phyloP scores from a whole-genome alignment of 2,797 vertebrate species.

The Allobates femoralis region DNA sequence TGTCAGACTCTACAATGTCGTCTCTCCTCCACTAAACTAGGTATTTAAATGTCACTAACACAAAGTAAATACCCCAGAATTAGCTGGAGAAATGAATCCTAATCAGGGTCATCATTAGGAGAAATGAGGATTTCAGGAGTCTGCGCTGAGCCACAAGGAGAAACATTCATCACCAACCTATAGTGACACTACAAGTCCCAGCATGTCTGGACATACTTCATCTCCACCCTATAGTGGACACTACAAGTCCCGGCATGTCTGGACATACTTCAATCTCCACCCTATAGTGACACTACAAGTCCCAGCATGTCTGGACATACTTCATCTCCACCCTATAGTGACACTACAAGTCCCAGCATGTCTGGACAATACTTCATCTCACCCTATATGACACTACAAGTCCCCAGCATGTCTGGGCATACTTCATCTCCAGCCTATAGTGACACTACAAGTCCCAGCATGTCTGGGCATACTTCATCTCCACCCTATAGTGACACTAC shows the following conservation, averaged over 20 bases:
- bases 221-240: neutral
- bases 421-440: neutral
- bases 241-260: slow-evolving; percentile 12
- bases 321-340: neutral
- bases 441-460: slow-evolving; percentile 1
- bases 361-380: no score
- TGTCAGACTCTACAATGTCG: neutral
- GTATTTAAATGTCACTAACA: neutral
- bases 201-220: neutral
- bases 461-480: no score
- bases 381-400: neutral
- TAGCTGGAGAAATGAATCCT: neutral
- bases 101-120: neutral
- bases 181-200: neutral
- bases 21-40: neutral
- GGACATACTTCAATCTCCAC: no score
- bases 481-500: neutral
- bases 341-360: slow-evolving; percentile 3
- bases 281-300: neutral
- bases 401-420: no score
- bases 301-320: no score
- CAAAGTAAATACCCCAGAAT: neutral
- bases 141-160: neutral
- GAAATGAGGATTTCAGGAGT: neutral
- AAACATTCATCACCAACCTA: neutral